Percentiles rank a stretch among this genome's conserved stretches.
Evolutionary conservation across 1,140 invertebrate species (phyloP).

Genomic region (Brachionus asplanchnoidis): DNA sequence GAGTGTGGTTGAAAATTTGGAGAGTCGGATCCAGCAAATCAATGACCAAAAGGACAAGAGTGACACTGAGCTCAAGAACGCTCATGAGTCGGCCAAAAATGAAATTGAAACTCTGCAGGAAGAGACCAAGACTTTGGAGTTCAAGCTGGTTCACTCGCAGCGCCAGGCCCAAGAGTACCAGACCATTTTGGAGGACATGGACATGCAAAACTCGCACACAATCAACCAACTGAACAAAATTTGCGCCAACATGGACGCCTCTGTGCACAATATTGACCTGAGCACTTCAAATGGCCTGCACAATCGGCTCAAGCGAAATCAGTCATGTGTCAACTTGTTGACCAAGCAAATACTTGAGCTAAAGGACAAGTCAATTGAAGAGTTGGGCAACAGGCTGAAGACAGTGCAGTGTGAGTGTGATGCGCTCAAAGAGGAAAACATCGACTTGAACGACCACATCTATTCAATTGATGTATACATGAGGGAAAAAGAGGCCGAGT

Average conservation of each 20-base stretch:
- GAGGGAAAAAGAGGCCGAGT: slow-evolving; percentile 36
- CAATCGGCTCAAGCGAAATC: not conserved
- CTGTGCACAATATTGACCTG: not conserved
- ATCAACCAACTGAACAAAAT: not conserved
- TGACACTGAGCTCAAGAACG: not conserved
- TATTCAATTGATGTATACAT: slow-evolving; percentile 41
- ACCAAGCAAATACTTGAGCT: not conserved
- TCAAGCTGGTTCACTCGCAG: slow-evolving; percentile 30
- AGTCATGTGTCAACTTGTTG: not conserved
- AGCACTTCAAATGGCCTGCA: not conserved
- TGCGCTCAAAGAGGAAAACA: slow-evolving; percentile 19
- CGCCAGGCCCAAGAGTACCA: slow-evolving; percentile 28
- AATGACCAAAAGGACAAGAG: not conserved
- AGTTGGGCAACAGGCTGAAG: not conserved
- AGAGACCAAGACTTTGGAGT: slow-evolving; percentile 17
- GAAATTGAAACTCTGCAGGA: slow-evolving; percentile 34
- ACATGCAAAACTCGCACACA: not conserved
- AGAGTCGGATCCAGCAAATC: not conserved
- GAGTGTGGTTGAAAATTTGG: not conserved
- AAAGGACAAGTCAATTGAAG: not conserved
- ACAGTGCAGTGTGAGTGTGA: not conserved
- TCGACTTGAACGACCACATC: slow-evolving; percentile 24
- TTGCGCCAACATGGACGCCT: not conserved
- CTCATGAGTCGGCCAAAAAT: not conserved
- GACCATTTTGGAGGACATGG: slow-evolving; percentile 18